Conservation (phyloP, 1,140 invertebrate species). For the Euschistus heros region DNA sequence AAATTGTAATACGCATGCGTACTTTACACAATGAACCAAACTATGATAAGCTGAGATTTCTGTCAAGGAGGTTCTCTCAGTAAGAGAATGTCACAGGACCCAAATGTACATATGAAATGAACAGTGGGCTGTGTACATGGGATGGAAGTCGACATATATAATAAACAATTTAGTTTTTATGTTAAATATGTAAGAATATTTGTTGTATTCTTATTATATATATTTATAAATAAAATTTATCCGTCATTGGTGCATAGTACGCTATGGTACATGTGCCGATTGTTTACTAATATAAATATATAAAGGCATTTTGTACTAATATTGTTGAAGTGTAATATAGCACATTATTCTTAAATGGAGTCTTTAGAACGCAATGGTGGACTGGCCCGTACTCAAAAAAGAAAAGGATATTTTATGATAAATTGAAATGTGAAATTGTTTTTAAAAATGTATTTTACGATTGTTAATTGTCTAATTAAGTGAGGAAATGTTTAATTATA, state of each 20-base stretch:
- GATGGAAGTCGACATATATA: background rate
- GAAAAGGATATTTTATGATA: slow-evolving; percentile 5
- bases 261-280: background rate
- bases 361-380: background rate
- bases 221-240: background rate
- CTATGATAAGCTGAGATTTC: background rate
- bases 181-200: background rate
- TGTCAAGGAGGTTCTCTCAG: background rate
- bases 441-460: background rate
- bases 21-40: background rate
- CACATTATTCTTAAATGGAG: background rate
- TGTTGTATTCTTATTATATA: too few relatives aligned
- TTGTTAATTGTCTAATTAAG: background rate
- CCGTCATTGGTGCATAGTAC: background rate
- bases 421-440: slow-evolving; percentile 1
- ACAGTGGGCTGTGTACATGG: background rate
- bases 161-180: background rate
- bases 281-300: background rate
- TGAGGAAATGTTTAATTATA: background rate
- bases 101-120: too few relatives aligned
- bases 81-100: background rate
- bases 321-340: slow-evolving; percentile 14
- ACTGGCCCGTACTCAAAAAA: background rate
- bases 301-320: background rate
- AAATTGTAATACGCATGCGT: background rate